Evolutionary conservation across 2,888 invertebrate species (phyloP), one percentile per base, ranked within the genome.

Genomic region (Sphaerophoria taeniata): DNA sequence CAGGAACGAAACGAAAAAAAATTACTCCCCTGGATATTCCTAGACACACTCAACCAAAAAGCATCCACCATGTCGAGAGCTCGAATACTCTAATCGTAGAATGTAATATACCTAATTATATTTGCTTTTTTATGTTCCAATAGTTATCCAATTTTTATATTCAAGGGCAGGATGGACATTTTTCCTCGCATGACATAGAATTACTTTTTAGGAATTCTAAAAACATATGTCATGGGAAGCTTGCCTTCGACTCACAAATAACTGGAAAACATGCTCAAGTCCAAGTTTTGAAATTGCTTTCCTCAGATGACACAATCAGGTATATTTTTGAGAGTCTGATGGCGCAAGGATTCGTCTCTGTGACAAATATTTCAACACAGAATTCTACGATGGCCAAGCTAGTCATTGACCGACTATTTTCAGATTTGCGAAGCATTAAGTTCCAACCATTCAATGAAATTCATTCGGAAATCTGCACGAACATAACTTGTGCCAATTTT

Each of bases 111-210:
- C n/a, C n/a, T 43, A 43, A 43, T 12, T 11, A 39, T 39, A 39
- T 39, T 39, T 39, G 39, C 9, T 43, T 33, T 34, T 9, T 14
- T 31, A 33, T 14, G 7, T 24, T 6, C 11, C 11, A 34, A 72
- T 11, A 9, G 51, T 11, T n/a, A 24, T 11, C 31, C 1, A 14
- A 61, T 12, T 12, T 11, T 65, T 34, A 5, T 31, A 80, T 88
- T 89, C 4, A 78, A 94, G 94, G 94, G 95, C 92, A 91, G 55
- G 94, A 95, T 89, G 90, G 90, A 0, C 95, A 95, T 16, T 58
- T 60, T 43, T 88, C 88, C 36, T 74, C 87, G 86, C 90, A 93
- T 31, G 88, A 80, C 9, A 33, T 80, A 4, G 39, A 76, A 14
- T 69, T 58, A 7, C 75, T 84, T 9, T 67, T 63, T 14, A 43